Percentiles rank a stretch among this genome's conserved stretches.
phyloP scores from a whole-genome alignment of 2,797 vertebrate genomes.

The Rhynchotus rufescens region DNA sequence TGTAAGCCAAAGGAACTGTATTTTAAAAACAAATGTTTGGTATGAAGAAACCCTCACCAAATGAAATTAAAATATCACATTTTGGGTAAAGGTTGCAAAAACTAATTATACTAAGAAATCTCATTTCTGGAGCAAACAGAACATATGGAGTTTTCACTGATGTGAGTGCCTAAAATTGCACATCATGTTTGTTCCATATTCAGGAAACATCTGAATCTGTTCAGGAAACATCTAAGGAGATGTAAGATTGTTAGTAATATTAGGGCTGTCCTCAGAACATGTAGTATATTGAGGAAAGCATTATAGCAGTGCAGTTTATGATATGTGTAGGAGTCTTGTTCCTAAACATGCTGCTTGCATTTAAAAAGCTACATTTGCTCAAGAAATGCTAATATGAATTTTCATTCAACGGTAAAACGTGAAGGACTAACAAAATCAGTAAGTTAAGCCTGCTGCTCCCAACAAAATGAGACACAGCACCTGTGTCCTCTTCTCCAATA shows the following conservation, averaged over 20 bases:
- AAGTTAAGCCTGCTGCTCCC: not conserved
- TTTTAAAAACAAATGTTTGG: not conserved
- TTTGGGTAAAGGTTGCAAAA: not conserved
- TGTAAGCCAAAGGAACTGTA: not conserved
- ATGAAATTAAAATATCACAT: not conserved
- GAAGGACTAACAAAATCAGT: not conserved
- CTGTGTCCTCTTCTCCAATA: not conserved
- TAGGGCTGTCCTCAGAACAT: not conserved
- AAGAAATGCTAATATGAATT: not conserved
- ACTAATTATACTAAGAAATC: not conserved
- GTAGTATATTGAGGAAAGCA: not conserved
- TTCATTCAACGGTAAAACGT: not conserved
- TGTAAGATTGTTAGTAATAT: not conserved
- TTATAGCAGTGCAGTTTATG: not conserved
- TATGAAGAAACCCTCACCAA: too few species aligned
- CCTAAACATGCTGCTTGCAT: too few species aligned
- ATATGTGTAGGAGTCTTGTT: not conserved
- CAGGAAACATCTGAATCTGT: not conserved
- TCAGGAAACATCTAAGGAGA: not conserved
- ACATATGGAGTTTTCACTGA: not conserved
- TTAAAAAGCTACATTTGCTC: not conserved
- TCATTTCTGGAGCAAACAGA: not conserved
- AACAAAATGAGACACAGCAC: too few species aligned
- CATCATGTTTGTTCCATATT: not conserved
- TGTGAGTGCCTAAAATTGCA: not conserved